These are phyloP conservation scores for Pycnomerus fuliginosus DNA, from an alignment of 2,888 invertebrate genomes.

Conservation along the genomic window DNA sequence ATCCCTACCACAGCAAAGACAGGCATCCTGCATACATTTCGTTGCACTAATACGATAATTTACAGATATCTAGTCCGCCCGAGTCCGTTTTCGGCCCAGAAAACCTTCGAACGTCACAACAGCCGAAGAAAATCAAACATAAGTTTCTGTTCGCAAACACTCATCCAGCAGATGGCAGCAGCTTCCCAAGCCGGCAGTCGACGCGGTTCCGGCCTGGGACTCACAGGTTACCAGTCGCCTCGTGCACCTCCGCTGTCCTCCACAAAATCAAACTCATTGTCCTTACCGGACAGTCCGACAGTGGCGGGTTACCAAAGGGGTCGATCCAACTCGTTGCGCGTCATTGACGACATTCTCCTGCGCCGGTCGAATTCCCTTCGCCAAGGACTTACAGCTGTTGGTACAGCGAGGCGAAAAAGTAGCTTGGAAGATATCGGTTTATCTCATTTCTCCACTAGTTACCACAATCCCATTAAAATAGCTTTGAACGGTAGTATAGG, in stretches of 20 bases:
- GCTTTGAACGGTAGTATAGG: slow-evolving; percentile 85
- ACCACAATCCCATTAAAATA: slow-evolving; percentile 77
- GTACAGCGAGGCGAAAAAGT: slow-evolving; percentile 69
- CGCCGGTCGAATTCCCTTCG: slow-evolving; percentile 81
- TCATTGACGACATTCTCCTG: slow-evolving; percentile 81
- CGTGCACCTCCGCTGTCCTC: slow-evolving; percentile 73
- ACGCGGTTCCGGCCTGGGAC: slow-evolving; percentile 45
- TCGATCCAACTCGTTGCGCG: slow-evolving; percentile 78
- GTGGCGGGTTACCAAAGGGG: slow-evolving; percentile 77
- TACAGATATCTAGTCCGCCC: slow-evolving; percentile 86
- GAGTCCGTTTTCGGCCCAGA: slow-evolving; percentile 92
- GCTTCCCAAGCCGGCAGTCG: slow-evolving; percentile 55
- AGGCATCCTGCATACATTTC: too few species aligned
- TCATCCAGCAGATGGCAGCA: slow-evolving; percentile 64
- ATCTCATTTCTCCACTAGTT: slow-evolving; percentile 73
- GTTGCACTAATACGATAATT: too few species aligned
- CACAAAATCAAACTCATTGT: slow-evolving; percentile 86
- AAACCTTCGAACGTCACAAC: slow-evolving; percentile 91
- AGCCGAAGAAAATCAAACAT: slow-evolving; percentile 88
- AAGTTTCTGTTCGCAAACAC: slow-evolving; percentile 81
- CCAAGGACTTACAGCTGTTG: slow-evolving; percentile 72
- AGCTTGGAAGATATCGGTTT: slow-evolving; percentile 85
- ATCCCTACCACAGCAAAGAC: too few species aligned
- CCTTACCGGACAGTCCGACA: slow-evolving; percentile 85
- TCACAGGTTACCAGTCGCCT: slow-evolving; percentile 60